Evolutionary conservation across 2,113 vertebrate species (phyloP).

Genomic region (Chionis minor): DNA sequence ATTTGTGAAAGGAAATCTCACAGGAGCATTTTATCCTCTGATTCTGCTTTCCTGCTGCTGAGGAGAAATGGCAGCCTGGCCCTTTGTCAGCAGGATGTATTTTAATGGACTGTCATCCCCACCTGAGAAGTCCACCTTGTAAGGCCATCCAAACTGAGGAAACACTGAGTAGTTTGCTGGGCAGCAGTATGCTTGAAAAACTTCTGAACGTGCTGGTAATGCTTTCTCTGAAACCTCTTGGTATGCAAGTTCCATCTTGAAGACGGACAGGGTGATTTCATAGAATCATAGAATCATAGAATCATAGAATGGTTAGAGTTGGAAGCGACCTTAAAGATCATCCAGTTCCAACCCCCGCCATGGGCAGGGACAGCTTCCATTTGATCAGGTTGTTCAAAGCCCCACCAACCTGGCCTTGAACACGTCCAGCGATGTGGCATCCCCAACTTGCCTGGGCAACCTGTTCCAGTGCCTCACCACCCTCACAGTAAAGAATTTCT

Average conservation of each 20-base stretch:
- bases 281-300: background rate
- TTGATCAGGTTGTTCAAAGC: background rate
- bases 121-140: background rate
- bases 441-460: background rate
- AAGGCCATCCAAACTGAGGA: background rate
- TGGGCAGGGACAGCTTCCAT: background rate
- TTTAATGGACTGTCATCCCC: background rate
- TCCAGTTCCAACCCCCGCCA: background rate
- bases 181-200: background rate
- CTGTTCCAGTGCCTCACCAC: background rate
- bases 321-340: background rate
- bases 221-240: background rate
- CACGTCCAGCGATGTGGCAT: background rate
- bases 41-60: background rate
- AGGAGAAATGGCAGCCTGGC: background rate
- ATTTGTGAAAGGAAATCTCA: background rate
- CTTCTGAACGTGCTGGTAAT: background rate
- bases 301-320: background rate
- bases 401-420: background rate
- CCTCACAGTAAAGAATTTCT: background rate
- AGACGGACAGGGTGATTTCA: accelerated
- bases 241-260: background rate
- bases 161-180: background rate
- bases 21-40: background rate
- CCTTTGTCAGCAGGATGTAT: background rate